These are phyloP conservation scores for Podabrus alpinus DNA, from an alignment of 2,888 invertebrate species.

Conservation along the genomic window DNA sequence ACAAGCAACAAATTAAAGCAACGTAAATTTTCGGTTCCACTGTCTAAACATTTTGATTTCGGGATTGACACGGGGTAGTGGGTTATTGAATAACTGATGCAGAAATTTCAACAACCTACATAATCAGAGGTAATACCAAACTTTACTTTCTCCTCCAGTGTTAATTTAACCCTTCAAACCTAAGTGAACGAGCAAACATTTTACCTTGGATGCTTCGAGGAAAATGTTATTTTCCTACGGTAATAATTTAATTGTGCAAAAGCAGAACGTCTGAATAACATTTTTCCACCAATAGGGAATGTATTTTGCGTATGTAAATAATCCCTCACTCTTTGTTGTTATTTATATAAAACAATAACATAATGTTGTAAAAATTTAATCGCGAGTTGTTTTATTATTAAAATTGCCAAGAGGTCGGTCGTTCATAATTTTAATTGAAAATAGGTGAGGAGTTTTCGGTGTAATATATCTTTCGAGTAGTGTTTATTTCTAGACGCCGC, in stretches of 20 bases:
- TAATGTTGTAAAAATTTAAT: background rate
- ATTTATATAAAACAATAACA: no score
- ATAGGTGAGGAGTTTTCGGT: background rate
- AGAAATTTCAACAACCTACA: background rate
- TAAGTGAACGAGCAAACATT: background rate
- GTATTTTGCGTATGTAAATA: background rate
- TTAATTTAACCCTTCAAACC: background rate
- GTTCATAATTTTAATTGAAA: background rate
- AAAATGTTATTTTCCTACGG: background rate
- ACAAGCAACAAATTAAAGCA: background rate
- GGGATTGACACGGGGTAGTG: background rate
- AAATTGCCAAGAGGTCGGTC: background rate
- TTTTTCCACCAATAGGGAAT: background rate
- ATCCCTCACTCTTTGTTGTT: background rate
- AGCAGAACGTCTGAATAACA: background rate
- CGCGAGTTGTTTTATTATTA: background rate
- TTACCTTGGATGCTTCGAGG: background rate
- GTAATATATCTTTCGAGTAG: background rate
- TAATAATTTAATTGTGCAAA: background rate
- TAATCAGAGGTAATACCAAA: background rate
- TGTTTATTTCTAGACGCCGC: conserved; percentile 20
- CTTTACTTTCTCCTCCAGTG: background rate
- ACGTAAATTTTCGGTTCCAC: background rate
- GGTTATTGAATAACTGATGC: background rate
- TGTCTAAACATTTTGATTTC: background rate